These are phyloP conservation scores for Meloidogyne chitwoodi DNA, from an alignment of 1,140 invertebrate genomes.

Conservation along the genomic window DNA sequence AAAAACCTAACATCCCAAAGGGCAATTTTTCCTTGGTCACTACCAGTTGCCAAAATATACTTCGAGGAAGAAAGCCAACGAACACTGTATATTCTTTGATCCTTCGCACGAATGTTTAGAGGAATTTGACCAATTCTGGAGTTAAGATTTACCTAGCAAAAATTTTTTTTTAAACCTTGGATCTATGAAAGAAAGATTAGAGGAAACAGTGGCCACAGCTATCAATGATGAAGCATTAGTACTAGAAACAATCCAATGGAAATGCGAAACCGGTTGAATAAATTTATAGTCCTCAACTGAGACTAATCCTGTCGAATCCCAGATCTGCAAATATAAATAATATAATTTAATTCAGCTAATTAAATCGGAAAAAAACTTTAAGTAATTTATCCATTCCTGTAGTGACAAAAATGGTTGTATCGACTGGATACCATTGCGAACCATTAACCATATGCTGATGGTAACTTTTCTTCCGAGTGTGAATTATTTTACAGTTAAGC, in stretches of 20 bases:
- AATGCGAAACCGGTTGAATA: background rate
- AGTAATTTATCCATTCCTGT: conserved; percentile 13
- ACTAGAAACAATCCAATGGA: conserved; percentile 15
- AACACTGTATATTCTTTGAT: conserved; percentile 17
- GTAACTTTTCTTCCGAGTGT: background rate
- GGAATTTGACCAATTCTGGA: background rate
- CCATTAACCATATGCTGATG: conserved; percentile 18
- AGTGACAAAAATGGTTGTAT: conserved; percentile 21
- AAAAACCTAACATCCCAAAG: conserved; percentile 21
- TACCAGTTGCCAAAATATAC: conserved; percentile 19
- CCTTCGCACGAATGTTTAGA: conserved; percentile 10
- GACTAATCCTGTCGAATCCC: conserved; percentile 3
- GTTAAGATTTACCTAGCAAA: background rate
- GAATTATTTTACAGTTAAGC: background rate
- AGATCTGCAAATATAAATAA: conserved; percentile 10
- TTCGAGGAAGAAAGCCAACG: conserved; percentile 1
- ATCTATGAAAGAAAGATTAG: conserved; percentile 20
- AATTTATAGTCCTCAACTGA: conserved; percentile 16
- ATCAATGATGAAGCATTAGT: conserved; percentile 8
- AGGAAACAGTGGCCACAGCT: conserved; percentile 6
- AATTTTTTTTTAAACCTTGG: background rate
- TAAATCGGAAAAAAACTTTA: conserved; percentile 1
- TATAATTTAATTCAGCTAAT: background rate
- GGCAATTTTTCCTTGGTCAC: conserved; percentile 10
- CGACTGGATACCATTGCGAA: conserved; percentile 23